These are phyloP conservation scores for Rhabdornis inornatus DNA, from an alignment of 2,113 vertebrate species.

Conservation along the genomic window DNA sequence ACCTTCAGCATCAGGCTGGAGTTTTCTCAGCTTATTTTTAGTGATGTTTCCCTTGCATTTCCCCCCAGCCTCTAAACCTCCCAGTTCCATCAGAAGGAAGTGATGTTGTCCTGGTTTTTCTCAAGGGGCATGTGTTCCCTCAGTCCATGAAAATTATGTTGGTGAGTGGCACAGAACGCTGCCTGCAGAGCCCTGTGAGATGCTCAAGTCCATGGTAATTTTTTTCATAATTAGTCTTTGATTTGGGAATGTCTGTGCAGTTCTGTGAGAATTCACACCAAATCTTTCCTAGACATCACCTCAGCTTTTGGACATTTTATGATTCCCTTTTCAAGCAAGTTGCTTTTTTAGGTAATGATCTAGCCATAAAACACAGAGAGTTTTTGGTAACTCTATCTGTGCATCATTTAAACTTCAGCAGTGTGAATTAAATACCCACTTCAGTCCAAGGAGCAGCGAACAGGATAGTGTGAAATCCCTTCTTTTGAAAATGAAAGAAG, in stretches of 20 bases:
- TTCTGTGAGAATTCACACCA: background rate
- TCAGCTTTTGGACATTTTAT: background rate
- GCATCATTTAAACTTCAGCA: background rate
- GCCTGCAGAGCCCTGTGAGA: background rate
- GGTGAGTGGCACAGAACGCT: background rate
- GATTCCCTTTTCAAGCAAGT: background rate
- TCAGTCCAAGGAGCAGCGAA: constrained; percentile 15
- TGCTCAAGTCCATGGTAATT: background rate
- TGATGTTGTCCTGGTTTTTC: background rate
- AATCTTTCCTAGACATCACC: background rate
- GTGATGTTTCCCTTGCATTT: background rate
- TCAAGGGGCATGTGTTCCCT: background rate
- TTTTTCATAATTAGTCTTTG: background rate
- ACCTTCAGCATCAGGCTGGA: background rate
- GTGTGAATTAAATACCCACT: background rate
- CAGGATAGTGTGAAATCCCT: background rate
- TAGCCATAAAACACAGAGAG: background rate
- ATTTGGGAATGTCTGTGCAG: background rate
- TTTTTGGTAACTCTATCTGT: background rate
- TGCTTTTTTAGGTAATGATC: background rate
- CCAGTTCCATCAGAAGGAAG: background rate
- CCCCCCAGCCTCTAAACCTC: background rate
- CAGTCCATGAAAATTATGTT: background rate
- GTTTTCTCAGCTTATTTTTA: background rate
- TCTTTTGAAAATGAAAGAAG: constrained; percentile 27